Evolutionary conservation across 2,888 invertebrate species (phyloP).

Genomic region (Anorthoa munda): DNA sequence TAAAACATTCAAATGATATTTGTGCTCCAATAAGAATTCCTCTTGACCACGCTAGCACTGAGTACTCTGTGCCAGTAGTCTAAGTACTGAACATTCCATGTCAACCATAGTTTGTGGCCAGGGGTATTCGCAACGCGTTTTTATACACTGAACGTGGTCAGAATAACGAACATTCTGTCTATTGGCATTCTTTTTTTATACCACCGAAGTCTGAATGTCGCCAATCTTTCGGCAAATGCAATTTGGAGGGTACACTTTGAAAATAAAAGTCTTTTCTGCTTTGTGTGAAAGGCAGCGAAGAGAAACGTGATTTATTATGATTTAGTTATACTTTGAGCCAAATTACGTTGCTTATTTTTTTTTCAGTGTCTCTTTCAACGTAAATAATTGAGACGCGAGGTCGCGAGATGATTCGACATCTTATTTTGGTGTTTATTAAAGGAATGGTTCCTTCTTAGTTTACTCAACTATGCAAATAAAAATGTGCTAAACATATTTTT

Average conservation of each 20-base stretch:
- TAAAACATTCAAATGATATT: slow-evolving; percentile 26
- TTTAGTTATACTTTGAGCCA: slow-evolving; percentile 33
- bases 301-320: slow-evolving; percentile 54
- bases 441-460: background rate
- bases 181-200: slow-evolving; percentile 58
- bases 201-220: slow-evolving; percentile 54
- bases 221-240: slow-evolving; percentile 59
- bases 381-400: slow-evolving; percentile 36
- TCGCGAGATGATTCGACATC: slow-evolving; percentile 34
- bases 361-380: slow-evolving; percentile 17
- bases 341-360: slow-evolving; percentile 40
- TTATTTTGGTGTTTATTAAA: slow-evolving; percentile 33
- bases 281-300: slow-evolving; percentile 25
- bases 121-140: slow-evolving; percentile 56
- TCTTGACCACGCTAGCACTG: slow-evolving; percentile 4
- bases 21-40: slow-evolving; percentile 37
- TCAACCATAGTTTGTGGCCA: slow-evolving; percentile 40
- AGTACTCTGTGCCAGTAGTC: slow-evolving; percentile 4
- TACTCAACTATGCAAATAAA: slow-evolving; percentile 35
- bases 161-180: slow-evolving; percentile 47
- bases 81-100: slow-evolving; percentile 44
- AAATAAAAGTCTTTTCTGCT: slow-evolving; percentile 56
- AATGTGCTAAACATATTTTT: background rate
- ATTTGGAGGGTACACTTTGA: slow-evolving; percentile 53
- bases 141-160: slow-evolving; percentile 56